These are phyloP conservation scores for Hydropsyche betteni DNA, from an alignment of 2,888 invertebrate species.

Conservation along the genomic window DNA sequence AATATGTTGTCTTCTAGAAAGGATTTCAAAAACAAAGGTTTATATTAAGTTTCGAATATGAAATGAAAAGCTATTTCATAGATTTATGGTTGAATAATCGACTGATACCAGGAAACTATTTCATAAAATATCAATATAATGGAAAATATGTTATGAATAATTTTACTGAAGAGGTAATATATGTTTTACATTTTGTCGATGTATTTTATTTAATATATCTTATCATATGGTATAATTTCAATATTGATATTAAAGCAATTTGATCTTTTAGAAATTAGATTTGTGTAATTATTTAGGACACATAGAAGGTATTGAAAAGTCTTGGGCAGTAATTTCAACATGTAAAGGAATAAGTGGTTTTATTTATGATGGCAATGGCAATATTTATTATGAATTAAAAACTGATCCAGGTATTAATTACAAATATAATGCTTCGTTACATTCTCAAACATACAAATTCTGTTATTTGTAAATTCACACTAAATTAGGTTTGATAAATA, in stretches of 20 bases:
- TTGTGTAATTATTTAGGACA: slow-evolving; percentile 82
- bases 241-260: slow-evolving; percentile 44
- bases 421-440: neutral
- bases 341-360: slow-evolving; percentile 81
- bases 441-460: no score
- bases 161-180: slow-evolving; percentile 66
- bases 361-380: slow-evolving; percentile 78
- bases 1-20: no score
- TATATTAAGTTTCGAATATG: no score
- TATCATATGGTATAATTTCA: neutral
- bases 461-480: neutral
- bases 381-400: slow-evolving; percentile 75
- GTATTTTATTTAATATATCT: neutral
- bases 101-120: slow-evolving; percentile 74
- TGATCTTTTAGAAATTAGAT: slow-evolving; percentile 70
- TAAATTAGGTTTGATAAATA: neutral
- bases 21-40: no score
- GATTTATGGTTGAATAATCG: slow-evolving; percentile 79
- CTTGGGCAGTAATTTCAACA: slow-evolving; percentile 87
- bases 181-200: neutral
- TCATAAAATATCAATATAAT: slow-evolving; percentile 68
- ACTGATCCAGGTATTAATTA: slow-evolving; percentile 52
- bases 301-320: slow-evolving; percentile 73
- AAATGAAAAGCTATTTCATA: slow-evolving; percentile 54
- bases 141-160: slow-evolving; percentile 66